phyloP scores from a whole-genome alignment of 2,797 vertebrate genomes.

The Oryzias sinensis region DNA sequence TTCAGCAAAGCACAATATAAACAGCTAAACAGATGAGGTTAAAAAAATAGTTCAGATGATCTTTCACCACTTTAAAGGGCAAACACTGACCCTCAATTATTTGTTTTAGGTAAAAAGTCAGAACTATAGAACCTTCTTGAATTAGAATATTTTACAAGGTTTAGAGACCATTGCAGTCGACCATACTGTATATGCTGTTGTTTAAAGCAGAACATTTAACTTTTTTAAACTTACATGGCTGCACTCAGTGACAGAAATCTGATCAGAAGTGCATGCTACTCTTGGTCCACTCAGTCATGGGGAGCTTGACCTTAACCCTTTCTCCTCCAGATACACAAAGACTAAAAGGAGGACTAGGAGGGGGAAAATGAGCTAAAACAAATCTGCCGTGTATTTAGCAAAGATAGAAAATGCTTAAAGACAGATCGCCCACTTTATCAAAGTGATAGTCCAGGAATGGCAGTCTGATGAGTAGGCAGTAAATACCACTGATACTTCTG shows the following conservation, averaged over 20 bases:
- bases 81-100: no score
- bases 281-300: not conserved
- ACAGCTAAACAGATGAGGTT: no score
- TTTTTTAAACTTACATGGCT: not conserved
- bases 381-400: constrained; percentile 10
- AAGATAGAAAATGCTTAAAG: constrained; percentile 22
- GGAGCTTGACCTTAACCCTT: constrained; percentile 1
- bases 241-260: not conserved
- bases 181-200: no score
- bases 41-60: no score
- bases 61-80: no score
- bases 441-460: constrained; percentile 32
- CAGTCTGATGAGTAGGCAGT: constrained; percentile 28
- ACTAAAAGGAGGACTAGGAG: constrained; percentile 1
- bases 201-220: no score
- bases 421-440: constrained; percentile 34
- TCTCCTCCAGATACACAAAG: not conserved
- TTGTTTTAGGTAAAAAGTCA: no score
- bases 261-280: not conserved
- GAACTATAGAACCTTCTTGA: no score
- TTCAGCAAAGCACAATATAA: no score
- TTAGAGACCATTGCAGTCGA: no score
- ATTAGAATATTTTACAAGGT: no score
- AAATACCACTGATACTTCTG: constrained; percentile 45
- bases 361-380: constrained; percentile 8